Percentiles rank a stretch among this genome's conserved stretches.
Evolutionary conservation across 2,797 vertebrate genomes (phyloP).

Genomic region (Hydrophis major): DNA sequence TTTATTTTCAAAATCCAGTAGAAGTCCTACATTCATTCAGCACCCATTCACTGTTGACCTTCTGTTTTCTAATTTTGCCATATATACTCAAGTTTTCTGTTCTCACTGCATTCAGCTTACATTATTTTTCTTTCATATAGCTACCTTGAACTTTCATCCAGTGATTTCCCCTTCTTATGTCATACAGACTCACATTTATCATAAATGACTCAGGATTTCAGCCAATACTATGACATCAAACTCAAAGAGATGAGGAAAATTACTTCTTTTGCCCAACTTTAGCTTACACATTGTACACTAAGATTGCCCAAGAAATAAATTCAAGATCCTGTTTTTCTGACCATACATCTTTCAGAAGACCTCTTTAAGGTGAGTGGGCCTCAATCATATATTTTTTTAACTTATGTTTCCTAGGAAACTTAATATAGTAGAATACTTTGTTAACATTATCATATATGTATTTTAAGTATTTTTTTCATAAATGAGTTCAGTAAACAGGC

Average conservation of each 20-base stretch:
- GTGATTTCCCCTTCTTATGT: neutral
- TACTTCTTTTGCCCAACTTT: constrained; percentile 42
- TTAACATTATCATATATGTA: neutral
- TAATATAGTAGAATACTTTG: constrained; percentile 19
- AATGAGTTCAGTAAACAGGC: neutral
- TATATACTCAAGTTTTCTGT: neutral
- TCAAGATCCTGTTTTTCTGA: constrained; percentile 15
- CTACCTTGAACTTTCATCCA: neutral
- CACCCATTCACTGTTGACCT: neutral
- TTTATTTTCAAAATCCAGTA: neutral
- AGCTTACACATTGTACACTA: constrained; percentile 30
- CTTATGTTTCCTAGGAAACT: constrained; percentile 40
- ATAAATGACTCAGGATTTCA: neutral
- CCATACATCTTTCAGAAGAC: constrained; percentile 38
- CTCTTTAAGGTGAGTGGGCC: constrained; percentile 18
- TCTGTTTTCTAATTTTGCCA: neutral
- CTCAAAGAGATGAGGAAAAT: constrained; percentile 24
- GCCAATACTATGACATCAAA: constrained; percentile 18
- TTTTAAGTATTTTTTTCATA: neutral
- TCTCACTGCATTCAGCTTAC: neutral
- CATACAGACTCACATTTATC: neutral
- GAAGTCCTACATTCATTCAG: neutral
- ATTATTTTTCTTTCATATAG: neutral
- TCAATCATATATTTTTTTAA: constrained; percentile 40
- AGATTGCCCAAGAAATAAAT: constrained; percentile 46